These are phyloP conservation scores for Euleptes europaea DNA, from an alignment of 2,113 vertebrate genomes.

Conservation along the genomic window DNA sequence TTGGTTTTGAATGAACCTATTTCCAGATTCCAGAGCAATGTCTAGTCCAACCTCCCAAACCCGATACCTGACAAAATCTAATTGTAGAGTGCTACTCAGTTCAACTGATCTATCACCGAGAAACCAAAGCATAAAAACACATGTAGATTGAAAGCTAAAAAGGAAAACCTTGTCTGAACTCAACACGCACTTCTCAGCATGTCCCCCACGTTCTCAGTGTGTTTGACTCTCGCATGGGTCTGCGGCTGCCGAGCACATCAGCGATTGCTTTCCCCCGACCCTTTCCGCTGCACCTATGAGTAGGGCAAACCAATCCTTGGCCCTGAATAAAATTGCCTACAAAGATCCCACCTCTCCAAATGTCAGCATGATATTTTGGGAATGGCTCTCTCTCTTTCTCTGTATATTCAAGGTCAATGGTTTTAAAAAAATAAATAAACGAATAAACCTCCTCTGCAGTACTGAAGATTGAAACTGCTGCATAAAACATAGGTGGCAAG, in stretches of 20 bases:
- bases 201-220: neutral
- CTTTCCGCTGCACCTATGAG: fast-evolving
- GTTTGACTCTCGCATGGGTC: neutral
- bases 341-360: neutral
- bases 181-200: neutral
- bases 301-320: neutral
- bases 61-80: constrained; percentile 18
- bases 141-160: neutral
- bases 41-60: neutral
- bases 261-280: neutral
- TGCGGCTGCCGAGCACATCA: neutral
- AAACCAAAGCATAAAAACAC: neutral
- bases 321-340: neutral
- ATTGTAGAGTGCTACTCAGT: neutral
- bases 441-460: neutral
- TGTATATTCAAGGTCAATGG: neutral
- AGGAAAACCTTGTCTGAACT: neutral
- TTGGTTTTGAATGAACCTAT: constrained; percentile 6
- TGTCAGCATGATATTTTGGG: neutral
- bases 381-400: neutral
- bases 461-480: neutral
- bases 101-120: neutral
- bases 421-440: too few species aligned
- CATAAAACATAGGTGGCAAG: neutral
- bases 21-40: constrained; percentile 6